These are phyloP conservation scores for Prunella strophiata DNA, from an alignment of 2,797 vertebrate genomes.

Conservation along the genomic window DNA sequence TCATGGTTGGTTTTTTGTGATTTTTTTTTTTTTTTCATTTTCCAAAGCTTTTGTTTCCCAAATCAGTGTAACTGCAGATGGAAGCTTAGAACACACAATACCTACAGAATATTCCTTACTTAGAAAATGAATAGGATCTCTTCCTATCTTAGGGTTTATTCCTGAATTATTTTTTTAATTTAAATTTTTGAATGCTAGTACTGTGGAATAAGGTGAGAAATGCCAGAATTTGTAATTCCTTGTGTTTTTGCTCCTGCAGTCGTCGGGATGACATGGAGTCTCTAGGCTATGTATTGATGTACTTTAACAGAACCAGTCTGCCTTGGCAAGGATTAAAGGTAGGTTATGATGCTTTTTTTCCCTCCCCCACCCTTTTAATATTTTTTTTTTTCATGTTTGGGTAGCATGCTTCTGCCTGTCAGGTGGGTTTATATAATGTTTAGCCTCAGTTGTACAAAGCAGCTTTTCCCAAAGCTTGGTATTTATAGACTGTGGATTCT, in stretches of 20 bases:
- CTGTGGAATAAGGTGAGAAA: background rate
- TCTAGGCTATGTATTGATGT: constrained; percentile 99
- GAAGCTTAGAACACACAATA: background rate
- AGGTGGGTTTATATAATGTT: background rate
- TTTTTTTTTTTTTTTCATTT: background rate
- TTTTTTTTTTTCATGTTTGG: background rate
- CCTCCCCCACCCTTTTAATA: too few relatives aligned
- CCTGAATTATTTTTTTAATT: background rate
- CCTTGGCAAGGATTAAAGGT: constrained; percentile 99
- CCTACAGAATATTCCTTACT: background rate
- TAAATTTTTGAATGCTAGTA: background rate
- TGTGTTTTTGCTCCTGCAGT: constrained; percentile 75
- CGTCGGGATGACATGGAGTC: constrained; percentile 99
- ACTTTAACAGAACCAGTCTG: constrained; percentile 99
- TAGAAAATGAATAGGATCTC: background rate
- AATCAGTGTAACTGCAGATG: background rate
- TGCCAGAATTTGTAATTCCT: background rate
- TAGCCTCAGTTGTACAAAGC: background rate
- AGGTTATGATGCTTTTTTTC: constrained; percentile 40
- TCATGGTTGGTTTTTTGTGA: background rate
- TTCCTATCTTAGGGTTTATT: background rate
- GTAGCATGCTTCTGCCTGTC: background rate
- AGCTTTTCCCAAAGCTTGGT: background rate
- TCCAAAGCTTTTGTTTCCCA: background rate
- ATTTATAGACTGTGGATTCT: constrained; percentile 24